phyloP scores from a whole-genome alignment of 2,888 invertebrate genomes.

The Adelognathus sp. region DNA sequence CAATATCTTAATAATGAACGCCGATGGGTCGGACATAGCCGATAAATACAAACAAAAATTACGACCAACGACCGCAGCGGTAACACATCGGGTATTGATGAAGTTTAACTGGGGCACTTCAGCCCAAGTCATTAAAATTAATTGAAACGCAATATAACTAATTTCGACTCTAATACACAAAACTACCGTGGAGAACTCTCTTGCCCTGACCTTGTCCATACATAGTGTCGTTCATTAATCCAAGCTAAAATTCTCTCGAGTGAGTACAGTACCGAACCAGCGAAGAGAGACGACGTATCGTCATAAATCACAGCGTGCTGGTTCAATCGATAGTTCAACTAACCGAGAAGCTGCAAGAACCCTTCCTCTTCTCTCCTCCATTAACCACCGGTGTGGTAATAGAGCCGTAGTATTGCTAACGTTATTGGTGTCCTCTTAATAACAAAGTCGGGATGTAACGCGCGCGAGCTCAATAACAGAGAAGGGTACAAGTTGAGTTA shows the following conservation, averaged over 20 bases:
- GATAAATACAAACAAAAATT: no score
- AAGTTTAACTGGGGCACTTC: no score
- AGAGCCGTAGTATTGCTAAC: constrained; percentile 75
- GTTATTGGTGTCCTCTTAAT: constrained; percentile 80
- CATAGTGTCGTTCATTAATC: neutral
- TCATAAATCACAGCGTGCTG: constrained; percentile 70
- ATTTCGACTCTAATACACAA: neutral
- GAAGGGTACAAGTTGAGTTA: constrained; percentile 72
- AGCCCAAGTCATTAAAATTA: no score
- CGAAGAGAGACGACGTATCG: constrained; percentile 57
- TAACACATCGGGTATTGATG: no score
- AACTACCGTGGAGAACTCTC: neutral
- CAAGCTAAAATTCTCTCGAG: neutral
- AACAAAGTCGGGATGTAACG: constrained; percentile 68
- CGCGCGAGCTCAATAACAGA: constrained; percentile 70
- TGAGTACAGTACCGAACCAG: constrained; percentile 31
- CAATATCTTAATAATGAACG: no score
- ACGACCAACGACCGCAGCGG: no score
- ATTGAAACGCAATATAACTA: no score
- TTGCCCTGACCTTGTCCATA: neutral
- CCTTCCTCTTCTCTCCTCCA: constrained; percentile 56
- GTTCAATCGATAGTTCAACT: constrained; percentile 75
- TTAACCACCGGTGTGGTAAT: constrained; percentile 72
- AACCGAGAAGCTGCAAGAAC: constrained; percentile 60
- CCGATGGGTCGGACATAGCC: no score